Evolutionary conservation across 2,888 invertebrate species (phyloP).

Genomic region (Drosophila subsilvestris): DNA sequence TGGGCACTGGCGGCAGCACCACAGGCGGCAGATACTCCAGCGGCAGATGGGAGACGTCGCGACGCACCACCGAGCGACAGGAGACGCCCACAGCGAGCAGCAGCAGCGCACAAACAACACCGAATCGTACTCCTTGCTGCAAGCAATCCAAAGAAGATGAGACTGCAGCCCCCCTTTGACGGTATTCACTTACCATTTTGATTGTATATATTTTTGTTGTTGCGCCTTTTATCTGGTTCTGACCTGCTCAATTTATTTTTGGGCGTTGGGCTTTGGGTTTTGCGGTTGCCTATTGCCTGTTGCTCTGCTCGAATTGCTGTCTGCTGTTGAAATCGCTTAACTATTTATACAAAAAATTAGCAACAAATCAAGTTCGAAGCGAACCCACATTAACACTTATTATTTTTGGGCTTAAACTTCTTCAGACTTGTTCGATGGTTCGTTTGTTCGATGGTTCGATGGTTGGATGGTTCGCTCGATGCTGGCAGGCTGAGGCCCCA

Average conservation of each 20-base stretch:
- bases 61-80: conserved; percentile 53
- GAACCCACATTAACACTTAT: conserved; percentile 44
- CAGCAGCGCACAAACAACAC: conserved; percentile 14
- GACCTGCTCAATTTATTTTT: conserved; percentile 30
- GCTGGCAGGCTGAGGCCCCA: conserved; percentile 4
- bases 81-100: conserved; percentile 46
- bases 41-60: conserved; percentile 79
- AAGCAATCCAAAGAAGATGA: background rate
- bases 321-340: conserved; percentile 65
- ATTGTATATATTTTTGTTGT: conserved; percentile 2
- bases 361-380: conserved; percentile 58
- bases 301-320: background rate
- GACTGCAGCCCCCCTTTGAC: background rate
- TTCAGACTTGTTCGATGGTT: conserved; percentile 59
- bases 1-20: conserved; percentile 70
- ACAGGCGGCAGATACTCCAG: conserved; percentile 75
- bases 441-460: conserved; percentile 41
- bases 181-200: conserved; percentile 26
- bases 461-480: conserved; percentile 24
- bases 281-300: conserved; percentile 39
- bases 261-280: conserved; percentile 52
- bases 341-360: conserved; percentile 81
- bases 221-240: conserved; percentile 31
- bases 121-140: conserved; percentile 28
- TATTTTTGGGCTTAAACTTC: conserved; percentile 22